Base-by-base conservation (phyloP, 2,888 invertebrate genomes). In the Polyommatus icarus region DNA sequence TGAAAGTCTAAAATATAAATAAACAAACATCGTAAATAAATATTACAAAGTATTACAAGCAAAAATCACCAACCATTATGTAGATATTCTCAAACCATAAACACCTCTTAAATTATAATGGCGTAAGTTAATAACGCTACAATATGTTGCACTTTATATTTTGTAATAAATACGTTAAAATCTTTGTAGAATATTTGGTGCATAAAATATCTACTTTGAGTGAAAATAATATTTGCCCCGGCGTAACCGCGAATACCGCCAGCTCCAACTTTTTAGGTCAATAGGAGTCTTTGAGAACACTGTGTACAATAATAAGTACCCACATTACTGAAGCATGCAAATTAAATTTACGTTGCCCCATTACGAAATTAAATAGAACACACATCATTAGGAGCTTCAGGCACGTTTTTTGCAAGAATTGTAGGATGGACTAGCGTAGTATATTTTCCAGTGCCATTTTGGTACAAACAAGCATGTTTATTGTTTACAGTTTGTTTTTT, bases 161-260 rank as follows among this genome's bases (percentile, higher is more conserved):
- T 67, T 73, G 73, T 73, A 73, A 73, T 73, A 46, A 46, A 73
- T 50, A 12, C 73, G 24, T 46, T 50, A 73, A 73, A 73, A 73
- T 46, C 40, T 24, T 46, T 73, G 40, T 73, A 18, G 12, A 73
- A 46, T 40, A 73, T 73, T 73, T 24, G 75, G 75, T 15, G 50
- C 75, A 75, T 75, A 50, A 54, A 75, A 72, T 72, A 40, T 73
- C 73, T 50, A 24, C 24, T 75, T 75, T 24, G 50, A 50, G 15
- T 75, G 75, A 75, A 75, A 75, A 75, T 75, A 75, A 75, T 75
- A 75, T 75, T 75, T 75, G 54, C 12, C 73, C 50, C 50, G 15
- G 50, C 20, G 50, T 24, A 54, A 54, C 75, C 75, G n/a, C 75
- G 24, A 75, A 75, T 75, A 75, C 46, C 46, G 20, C 40, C 36